These are phyloP conservation scores for Eristalinus aeneus DNA, from an alignment of 2,888 invertebrate species.

Conservation along the genomic window DNA sequence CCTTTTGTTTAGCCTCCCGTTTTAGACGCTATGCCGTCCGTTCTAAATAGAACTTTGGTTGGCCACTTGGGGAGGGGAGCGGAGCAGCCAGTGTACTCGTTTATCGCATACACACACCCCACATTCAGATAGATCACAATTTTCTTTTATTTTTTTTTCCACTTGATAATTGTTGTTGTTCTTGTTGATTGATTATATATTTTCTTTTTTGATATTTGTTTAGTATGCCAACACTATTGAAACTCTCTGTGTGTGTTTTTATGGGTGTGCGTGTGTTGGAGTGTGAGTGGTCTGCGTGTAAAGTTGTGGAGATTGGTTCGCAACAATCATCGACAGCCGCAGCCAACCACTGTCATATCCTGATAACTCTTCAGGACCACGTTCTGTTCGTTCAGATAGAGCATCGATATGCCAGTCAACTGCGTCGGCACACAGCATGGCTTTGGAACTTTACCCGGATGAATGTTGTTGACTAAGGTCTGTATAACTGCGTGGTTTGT, in stretches of 20 bases:
- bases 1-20: slow-evolving; percentile 38
- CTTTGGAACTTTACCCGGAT: slow-evolving; percentile 94
- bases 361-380: slow-evolving; percentile 99
- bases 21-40: slow-evolving; percentile 19
- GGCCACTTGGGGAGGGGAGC: not conserved
- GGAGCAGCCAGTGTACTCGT: slow-evolving; percentile 34
- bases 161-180: not conserved
- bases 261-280: not conserved
- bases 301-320: not conserved
- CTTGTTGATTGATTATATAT: not conserved
- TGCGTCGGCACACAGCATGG: slow-evolving; percentile 99
- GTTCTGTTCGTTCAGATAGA: slow-evolving; percentile 96
- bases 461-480: slow-evolving; percentile 96
- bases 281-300: slow-evolving; percentile 26
- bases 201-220: slow-evolving; percentile 31
- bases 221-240: slow-evolving; percentile 7
- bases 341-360: slow-evolving; percentile 99
- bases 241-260: slow-evolving; percentile 9
- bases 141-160: slow-evolving; percentile 1
- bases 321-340: slow-evolving; percentile 94
- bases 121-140: slow-evolving; percentile 48
- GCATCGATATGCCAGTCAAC: slow-evolving; percentile 96
- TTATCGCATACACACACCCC: slow-evolving; percentile 7
- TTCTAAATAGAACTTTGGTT: not conserved
- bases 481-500: slow-evolving; percentile 99